Evolutionary conservation across 2,797 vertebrate species (phyloP).

Genomic region (Crotalus adamanteus): DNA sequence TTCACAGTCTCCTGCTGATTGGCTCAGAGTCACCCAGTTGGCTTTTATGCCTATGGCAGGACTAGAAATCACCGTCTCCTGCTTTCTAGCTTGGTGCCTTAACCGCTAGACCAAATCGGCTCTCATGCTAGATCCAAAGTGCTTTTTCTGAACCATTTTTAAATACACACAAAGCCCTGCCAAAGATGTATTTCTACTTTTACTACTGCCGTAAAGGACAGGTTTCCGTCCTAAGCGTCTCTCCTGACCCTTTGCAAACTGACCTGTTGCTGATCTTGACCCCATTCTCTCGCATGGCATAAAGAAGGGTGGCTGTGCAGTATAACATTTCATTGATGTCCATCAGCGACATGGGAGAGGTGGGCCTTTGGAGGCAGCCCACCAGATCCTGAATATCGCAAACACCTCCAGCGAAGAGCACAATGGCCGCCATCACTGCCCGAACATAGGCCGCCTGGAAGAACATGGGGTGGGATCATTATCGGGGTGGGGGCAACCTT

Average conservation of each 20-base stretch:
- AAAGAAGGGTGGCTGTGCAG: conserved; percentile 80
- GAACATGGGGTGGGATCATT: not conserved
- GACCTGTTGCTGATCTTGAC: conserved; percentile 82
- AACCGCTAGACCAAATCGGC: not conserved
- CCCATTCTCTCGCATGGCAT: conserved; percentile 73
- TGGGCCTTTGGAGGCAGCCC: conserved; percentile 63
- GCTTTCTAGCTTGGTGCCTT: too few species aligned
- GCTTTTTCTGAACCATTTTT: not conserved
- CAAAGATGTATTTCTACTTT: too few species aligned
- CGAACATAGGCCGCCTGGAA: conserved; percentile 62
- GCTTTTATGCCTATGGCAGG: too few species aligned
- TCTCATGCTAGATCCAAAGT: not conserved
- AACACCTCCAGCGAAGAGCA: conserved; percentile 79
- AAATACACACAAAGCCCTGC: not conserved
- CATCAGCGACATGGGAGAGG: conserved; percentile 65
- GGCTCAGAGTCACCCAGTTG: too few species aligned
- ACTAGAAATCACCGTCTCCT: too few species aligned
- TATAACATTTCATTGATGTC: conserved; percentile 81
- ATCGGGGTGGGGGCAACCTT: not conserved
- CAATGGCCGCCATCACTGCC: conserved; percentile 76
- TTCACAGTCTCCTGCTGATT: too few species aligned
- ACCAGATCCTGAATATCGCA: conserved; percentile 79
- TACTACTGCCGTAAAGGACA: not conserved
- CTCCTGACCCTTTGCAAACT: not conserved
- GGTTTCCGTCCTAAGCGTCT: not conserved